Conservation (phyloP, 2,113 vertebrate genomes). For the Perccottus glenii region DNA sequence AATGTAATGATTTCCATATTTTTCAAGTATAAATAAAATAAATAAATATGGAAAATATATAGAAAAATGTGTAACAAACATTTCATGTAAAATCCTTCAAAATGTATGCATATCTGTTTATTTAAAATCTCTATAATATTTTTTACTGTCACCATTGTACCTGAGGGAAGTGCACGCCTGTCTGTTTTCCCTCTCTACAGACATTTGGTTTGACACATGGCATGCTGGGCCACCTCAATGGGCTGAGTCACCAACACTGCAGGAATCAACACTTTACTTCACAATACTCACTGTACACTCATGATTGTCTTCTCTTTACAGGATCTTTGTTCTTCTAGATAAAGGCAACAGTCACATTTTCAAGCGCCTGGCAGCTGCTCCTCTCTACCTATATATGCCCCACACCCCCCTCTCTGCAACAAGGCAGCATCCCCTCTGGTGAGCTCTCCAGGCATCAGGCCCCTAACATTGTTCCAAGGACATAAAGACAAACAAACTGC, state of each 20-base stretch:
- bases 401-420: conserved; percentile 52
- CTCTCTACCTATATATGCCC: conserved; percentile 52
- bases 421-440: conserved; percentile 53
- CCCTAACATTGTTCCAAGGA: conserved; percentile 86
- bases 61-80: conserved; percentile 6
- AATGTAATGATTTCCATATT: conserved; percentile 51
- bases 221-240: conserved; percentile 74
- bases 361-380: conserved; percentile 78
- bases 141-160: conserved; percentile 9
- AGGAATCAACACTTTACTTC: conserved; percentile 76
- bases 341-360: conserved; percentile 82
- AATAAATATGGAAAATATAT: conserved; percentile 57
- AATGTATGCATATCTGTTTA: background rate
- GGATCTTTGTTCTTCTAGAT: conserved; percentile 77
- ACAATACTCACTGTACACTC: conserved; percentile 9
- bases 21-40: conserved; percentile 63
- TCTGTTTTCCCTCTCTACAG: conserved; percentile 35
- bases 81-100: conserved; percentile 22
- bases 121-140: conserved; percentile 2
- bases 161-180: conserved; percentile 47
- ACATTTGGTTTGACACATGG: conserved; percentile 65
- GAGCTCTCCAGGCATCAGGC: conserved; percentile 66
- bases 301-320: conserved; percentile 76
- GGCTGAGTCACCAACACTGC: conserved; percentile 59
- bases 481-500: conserved; percentile 88